Conservation (phyloP, 2,888 invertebrate species). For the Neria commutata region DNA sequence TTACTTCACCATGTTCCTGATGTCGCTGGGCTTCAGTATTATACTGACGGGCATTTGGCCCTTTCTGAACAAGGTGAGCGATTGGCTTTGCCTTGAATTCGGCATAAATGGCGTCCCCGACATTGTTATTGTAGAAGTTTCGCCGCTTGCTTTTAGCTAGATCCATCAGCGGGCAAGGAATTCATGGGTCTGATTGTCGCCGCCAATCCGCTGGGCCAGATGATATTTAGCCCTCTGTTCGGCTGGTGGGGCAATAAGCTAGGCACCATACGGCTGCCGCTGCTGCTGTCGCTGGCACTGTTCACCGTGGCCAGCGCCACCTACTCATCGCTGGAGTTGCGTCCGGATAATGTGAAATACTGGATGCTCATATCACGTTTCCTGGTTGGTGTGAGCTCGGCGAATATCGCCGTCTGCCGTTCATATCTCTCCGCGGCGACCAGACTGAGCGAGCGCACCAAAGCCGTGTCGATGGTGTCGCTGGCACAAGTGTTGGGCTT, state of each 20-base stretch:
- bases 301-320: constrained; percentile 76
- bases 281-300: constrained; percentile 72
- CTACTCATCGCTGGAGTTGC: constrained; percentile 77
- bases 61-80: constrained; percentile 78
- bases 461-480: constrained; percentile 82
- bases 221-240: constrained; percentile 82
- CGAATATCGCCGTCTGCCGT: constrained; percentile 82
- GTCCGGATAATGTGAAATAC: constrained; percentile 69
- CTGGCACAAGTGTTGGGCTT: constrained; percentile 87
- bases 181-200: constrained; percentile 84
- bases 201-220: constrained; percentile 85
- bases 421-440: constrained; percentile 87
- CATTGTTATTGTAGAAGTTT: too few relatives aligned
- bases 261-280: constrained; percentile 73
- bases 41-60: constrained; percentile 89
- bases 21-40: constrained; percentile 87
- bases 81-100: background rate
- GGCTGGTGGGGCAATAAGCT: constrained; percentile 85
- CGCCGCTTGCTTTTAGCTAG: constrained; percentile 70
- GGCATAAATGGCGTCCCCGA: too few relatives aligned
- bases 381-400: constrained; percentile 80
- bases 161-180: constrained; percentile 79
- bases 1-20: constrained; percentile 89
- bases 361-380: constrained; percentile 81
- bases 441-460: constrained; percentile 77